phyloP scores from a whole-genome alignment of 1,140 invertebrate genomes.

The Oedothorax gibbosus region DNA sequence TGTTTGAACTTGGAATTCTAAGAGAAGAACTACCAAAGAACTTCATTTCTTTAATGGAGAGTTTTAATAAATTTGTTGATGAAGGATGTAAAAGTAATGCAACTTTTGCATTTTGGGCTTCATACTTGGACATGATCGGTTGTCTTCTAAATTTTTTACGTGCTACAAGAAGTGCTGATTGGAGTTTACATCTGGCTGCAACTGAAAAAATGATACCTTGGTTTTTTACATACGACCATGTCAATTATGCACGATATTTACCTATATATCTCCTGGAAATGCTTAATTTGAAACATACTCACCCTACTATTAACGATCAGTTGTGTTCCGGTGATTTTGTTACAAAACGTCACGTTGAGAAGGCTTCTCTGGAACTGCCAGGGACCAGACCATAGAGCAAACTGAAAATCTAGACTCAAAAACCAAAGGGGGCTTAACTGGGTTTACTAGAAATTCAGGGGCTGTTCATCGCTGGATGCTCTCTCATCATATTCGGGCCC shows the following conservation, averaged over 20 bases:
- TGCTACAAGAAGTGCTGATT: slow-evolving; percentile 9
- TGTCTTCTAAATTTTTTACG: not conserved
- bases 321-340: slow-evolving; percentile 44
- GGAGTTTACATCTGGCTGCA: not conserved
- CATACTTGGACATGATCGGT: slow-evolving; percentile 10
- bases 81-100: not conserved
- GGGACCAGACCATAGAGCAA: slow-evolving; percentile 58
- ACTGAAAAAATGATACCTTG: slow-evolving; percentile 22
- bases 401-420: slow-evolving; percentile 60
- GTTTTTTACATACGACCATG: slow-evolving; percentile 25
- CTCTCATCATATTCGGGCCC: not conserved
- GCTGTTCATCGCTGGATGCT: slow-evolving; percentile 36
- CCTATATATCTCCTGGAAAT: slow-evolving; percentile 50
- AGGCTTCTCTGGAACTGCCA: slow-evolving; percentile 13
- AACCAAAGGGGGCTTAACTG: not conserved
- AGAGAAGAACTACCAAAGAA: not conserved
- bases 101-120: slow-evolving; percentile 13
- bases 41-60: not conserved
- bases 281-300: slow-evolving; percentile 23
- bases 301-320: slow-evolving; percentile 10
- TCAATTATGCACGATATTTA: slow-evolving; percentile 47
- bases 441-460: not conserved
- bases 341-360: slow-evolving; percentile 21
- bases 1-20: not conserved
- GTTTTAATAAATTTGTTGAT: not conserved